phyloP scores from a whole-genome alignment of 2,888 invertebrate genomes.

The Loripinus fragilis region DNA sequence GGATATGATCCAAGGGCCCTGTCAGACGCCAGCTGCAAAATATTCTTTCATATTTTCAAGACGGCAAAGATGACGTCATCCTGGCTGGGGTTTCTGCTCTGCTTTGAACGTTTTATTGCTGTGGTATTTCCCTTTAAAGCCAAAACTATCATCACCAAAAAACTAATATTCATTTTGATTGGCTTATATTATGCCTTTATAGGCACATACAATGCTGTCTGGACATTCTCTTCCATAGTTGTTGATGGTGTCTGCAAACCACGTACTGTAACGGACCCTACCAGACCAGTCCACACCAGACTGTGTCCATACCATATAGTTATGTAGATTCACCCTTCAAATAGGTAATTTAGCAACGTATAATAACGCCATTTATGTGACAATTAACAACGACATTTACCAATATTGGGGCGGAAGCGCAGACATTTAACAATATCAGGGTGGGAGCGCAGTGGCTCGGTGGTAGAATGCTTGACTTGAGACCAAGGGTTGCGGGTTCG shows the following conservation, averaged over 20 bases:
- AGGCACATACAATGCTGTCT: conserved; percentile 57
- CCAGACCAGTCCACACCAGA: no score
- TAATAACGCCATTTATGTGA: no score
- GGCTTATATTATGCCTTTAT: conserved; percentile 56
- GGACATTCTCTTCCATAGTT: conserved; percentile 61
- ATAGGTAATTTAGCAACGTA: no score
- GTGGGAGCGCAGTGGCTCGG: no score
- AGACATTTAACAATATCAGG: no score
- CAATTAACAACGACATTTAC: no score
- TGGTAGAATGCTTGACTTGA: no score
- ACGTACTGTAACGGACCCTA: conserved; percentile 50
- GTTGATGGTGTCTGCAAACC: conserved; percentile 59
- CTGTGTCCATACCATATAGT: no score
- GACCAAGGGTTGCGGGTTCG: no score
- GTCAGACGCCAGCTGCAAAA: conserved; percentile 60
- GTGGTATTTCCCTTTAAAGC: conserved; percentile 67
- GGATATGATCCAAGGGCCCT: conserved; percentile 66
- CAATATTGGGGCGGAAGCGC: no score
- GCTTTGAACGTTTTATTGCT: conserved; percentile 68
- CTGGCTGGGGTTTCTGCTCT: conserved; percentile 70
- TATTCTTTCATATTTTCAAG: conserved; percentile 66
- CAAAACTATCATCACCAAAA: conserved; percentile 58
- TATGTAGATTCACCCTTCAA: no score
- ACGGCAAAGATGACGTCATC: conserved; percentile 71
- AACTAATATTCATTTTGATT: conserved; percentile 45